Base-by-base conservation (phyloP, 2,888 invertebrate species). In the Apoderus coryli region DNA sequence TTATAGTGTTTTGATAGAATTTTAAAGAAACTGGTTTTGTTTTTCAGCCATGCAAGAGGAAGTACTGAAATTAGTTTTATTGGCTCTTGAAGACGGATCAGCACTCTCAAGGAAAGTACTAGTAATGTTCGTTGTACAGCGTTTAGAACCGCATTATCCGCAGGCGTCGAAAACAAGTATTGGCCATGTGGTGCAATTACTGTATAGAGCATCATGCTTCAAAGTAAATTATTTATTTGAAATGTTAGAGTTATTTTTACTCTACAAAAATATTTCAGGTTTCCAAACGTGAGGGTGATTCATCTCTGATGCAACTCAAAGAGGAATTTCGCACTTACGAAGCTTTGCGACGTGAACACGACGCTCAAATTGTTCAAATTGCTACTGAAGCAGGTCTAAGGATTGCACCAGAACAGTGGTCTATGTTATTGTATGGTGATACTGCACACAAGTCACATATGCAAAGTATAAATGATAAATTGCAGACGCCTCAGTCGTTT, bases 391-490 rank as follows among this genome's bases (percentile, higher is more conserved):
- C 95, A 2, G 96, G 96, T 0, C 64, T 98, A 13, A 65, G 95
- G 34, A 96, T 98, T 38, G 90, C 93, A 0, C 95, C 96, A 0
- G 96, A 98, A 54, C 95, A 96, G 54, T 98, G 96, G 96, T 92
- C 92, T 2, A 85, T 93, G 0, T 59, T 98, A 26, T 61, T 98
- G 1, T 98, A 96, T 52, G 96, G 96, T 1, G 96, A 98, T 54
- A 78, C 84, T 0, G 73, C 75, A 3, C 95, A 95, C 53, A 95
- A 95, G 53, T 88, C 90, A 5, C 92, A 96, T 54, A 98, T 98
- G 95, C 96, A 98, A 60, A 79, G 78, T 49, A 79, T 80, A 43
- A 77, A 78, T 46, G 88, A 88, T 54, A 86, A 92, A 63, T 62
- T 92, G 35, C 92, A 92, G 61, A 89, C 88, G 4, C 90, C 92